Base-by-base conservation (phyloP, 2,113 vertebrate species). In the Lophura nycthemera region DNA sequence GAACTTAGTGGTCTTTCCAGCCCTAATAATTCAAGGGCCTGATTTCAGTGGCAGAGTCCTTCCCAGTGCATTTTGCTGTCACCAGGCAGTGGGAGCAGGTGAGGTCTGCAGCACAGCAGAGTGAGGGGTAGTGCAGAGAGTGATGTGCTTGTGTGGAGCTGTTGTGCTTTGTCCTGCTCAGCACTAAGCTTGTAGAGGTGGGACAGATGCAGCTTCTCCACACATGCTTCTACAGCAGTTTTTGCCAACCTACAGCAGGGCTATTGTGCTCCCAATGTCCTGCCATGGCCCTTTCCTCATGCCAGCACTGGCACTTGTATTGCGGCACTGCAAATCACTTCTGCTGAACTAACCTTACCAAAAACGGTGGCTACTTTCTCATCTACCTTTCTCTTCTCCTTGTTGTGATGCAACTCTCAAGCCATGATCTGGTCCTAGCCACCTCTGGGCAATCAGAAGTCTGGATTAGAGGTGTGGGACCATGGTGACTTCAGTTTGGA, bases 271-370 rank as follows among this genome's bases (percentile, higher is more conserved):
- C 78, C 42, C 27, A 10, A 48, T 48, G 15, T 75, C 34, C 40
- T 5, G 1, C 32, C 57, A 5, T 1, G 14, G 25, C 57, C 22
- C 24, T 73, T 75, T 19, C 22, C 17, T 85, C 0, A 0, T 83
- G 67, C 27, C 25, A 36, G 52, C 32, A 1, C 4, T 67, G 65
- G 14, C 59, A 29, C n/a, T 57, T 1, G 0, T 57, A 10, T 40
- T 36, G 66, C 40, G 40, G 38, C 57, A 2, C 47, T n/a, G 56
- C 19, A 50, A 60, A 30, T 52, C n/a, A 8, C 60, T 72, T 47
- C 40, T 81, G 72, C 76, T 77, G 13, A 88, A 71, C 14, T 20
- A 59, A 30, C 36, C 32, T 70, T 38, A 74, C 24, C 20, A 60
- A 43, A 63, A 45, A 17, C 30, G 3, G 27, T 56, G 10, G 21